Conservation (phyloP, 2,113 vertebrate genomes). For the Athene noctua region DNA sequence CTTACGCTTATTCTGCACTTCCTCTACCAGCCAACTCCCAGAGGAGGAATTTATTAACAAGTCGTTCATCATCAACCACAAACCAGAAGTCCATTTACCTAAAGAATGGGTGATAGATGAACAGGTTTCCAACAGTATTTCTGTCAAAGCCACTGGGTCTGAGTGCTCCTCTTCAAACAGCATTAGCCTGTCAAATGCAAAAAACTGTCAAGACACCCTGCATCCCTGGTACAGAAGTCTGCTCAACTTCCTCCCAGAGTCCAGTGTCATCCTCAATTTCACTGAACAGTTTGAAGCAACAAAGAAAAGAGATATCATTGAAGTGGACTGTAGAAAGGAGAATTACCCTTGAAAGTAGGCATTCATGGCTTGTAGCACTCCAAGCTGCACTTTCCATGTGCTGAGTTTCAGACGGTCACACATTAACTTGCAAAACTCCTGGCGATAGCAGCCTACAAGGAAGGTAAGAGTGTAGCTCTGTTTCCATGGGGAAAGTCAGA, state of each 20-base stretch:
- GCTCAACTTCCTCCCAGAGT: not conserved
- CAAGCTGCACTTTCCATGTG: slow-evolving; percentile 94
- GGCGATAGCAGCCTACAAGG: slow-evolving; percentile 81
- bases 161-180: slow-evolving; percentile 85
- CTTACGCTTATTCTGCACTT: not conserved
- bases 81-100: slow-evolving; percentile 71
- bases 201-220: not conserved
- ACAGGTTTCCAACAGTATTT: slow-evolving; percentile 90
- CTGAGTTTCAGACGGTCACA: slow-evolving; percentile 90
- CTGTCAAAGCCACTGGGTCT: slow-evolving; percentile 78
- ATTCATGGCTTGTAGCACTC: slow-evolving; percentile 90
- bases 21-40: not conserved
- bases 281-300: not conserved
- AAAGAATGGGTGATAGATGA: slow-evolving; percentile 88
- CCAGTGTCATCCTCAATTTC: not conserved
- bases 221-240: not conserved
- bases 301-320: not conserved
- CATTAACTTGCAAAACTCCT: slow-evolving; percentile 90
- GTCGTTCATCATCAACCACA: not conserved
- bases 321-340: not conserved
- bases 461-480: not conserved
- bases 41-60: not conserved
- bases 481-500: not conserved
- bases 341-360: slow-evolving; percentile 89
- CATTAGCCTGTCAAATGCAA: slow-evolving; percentile 78